phyloP scores from a whole-genome alignment of 2,888 invertebrate genomes.

The Eristalinus sepulchralis region DNA sequence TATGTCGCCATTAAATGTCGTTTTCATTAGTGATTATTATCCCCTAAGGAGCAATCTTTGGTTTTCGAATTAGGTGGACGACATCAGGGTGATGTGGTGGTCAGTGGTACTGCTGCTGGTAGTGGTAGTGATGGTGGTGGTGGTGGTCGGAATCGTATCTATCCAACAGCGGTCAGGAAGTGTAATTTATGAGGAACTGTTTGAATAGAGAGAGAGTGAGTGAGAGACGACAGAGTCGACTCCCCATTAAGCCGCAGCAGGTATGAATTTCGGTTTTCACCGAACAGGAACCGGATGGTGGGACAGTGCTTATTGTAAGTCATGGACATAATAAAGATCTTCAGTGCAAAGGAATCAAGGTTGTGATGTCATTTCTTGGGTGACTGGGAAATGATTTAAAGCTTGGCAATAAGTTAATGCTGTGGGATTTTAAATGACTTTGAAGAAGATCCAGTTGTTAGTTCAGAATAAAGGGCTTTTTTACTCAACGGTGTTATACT shows the following conservation, averaged over 20 bases:
- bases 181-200: constrained; percentile 66
- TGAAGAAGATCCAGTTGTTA: too few relatives aligned
- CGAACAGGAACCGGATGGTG: constrained; percentile 51
- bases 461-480: too few relatives aligned
- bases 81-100: constrained; percentile 43
- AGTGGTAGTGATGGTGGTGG: constrained; percentile 5
- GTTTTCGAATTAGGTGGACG: constrained; percentile 70
- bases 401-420: not conserved
- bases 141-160: constrained; percentile 27
- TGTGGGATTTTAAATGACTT: too few relatives aligned
- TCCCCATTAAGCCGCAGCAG: not conserved
- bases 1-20: constrained; percentile 70
- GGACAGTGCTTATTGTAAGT: constrained; percentile 41
- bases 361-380: not conserved
- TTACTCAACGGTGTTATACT: too few relatives aligned
- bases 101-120: constrained; percentile 2
- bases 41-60: constrained; percentile 70
- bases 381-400: not conserved
- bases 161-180: constrained; percentile 50
- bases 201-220: constrained; percentile 46
- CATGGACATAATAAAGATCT: constrained; percentile 23
- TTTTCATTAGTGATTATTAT: constrained; percentile 72
- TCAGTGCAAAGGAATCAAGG: not conserved
- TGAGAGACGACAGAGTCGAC: not conserved
- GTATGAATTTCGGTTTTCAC: not conserved